phyloP scores from a whole-genome alignment of 2,888 invertebrate species.

The Rotaria magnacalcarata region DNA sequence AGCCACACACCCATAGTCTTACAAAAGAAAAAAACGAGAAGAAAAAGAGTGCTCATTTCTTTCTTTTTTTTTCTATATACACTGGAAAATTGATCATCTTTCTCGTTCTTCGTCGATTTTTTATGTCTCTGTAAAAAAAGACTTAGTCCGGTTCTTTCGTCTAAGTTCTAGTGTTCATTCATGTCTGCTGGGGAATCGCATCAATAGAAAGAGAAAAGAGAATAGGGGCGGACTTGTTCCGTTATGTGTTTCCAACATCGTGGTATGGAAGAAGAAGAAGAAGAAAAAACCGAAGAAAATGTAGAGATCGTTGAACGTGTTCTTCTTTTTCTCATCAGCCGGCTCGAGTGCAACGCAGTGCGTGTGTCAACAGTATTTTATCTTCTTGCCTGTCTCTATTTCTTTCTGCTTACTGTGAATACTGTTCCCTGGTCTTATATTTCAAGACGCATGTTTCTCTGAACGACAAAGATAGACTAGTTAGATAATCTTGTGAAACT shows the following conservation, averaged over 20 bases:
- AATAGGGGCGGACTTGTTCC: neutral
- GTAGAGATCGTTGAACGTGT: slow-evolving; percentile 29
- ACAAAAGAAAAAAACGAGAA: neutral
- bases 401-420: neutral
- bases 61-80: neutral
- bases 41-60: neutral
- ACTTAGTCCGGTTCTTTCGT: slow-evolving; percentile 11
- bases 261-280: neutral
- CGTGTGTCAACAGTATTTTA: slow-evolving; percentile 6
- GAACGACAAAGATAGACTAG: neutral
- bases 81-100: slow-evolving; percentile 11
- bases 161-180: slow-evolving; percentile 10
- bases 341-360: neutral
- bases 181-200: slow-evolving; percentile 22
- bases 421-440: neutral
- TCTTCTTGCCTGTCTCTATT: neutral
- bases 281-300: neutral
- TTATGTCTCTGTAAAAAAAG: neutral
- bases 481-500: neutral
- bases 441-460: neutral
- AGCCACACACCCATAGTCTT: neutral
- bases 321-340: slow-evolving; percentile 25
- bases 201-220: neutral
- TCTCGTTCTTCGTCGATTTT: slow-evolving; percentile 18
- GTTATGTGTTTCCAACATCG: neutral